Base-by-base conservation (phyloP, 1,140 invertebrate genomes). In the Eurosta solidaginis region DNA sequence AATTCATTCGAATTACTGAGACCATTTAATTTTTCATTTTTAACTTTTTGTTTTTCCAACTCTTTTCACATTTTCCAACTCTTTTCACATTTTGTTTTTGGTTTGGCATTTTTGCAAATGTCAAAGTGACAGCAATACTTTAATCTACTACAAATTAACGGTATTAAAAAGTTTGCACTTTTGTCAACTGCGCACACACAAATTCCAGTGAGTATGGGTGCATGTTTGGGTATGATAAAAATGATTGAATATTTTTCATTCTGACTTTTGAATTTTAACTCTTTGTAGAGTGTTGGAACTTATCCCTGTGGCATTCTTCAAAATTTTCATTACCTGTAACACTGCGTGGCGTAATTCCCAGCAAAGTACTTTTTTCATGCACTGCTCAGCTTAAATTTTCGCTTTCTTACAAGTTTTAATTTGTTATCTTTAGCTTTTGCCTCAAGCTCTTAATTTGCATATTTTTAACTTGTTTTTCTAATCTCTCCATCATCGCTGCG, bases 81-180 rank as follows among this genome's bases (percentile, higher is more conserved):
- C 27, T 25, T 10, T 1, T 47, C n/a, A 17, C 45, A 47, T 9
- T 47, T 47, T 68, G 14, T 20, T 36, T 68, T 68, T 42, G 33
- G 27, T 22, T 20, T 9, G 59, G 10, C 59, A 40, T 68, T 68
- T 68, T 68, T 22, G 59, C 29, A 20, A 68, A 68, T 68, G 59
- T 68, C 59, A 68, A 40, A 68, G 59, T 68, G 59, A 17, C 27
- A 40, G 33, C 33, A 68, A 68, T 68, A 68, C 59, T 68, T 68
- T 68, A 42, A 68, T 68, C 59, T 68, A n/a, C 59, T 33, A 68
- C 59, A 68, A 68, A 68, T 68, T 68, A 68, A 68, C 59, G 59
- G 59, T 40, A 68, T 68, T 68, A 68, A 68, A 68, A 68, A 68
- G 59, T 68, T 68, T 68, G 33, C 59, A 40, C 59, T 68, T 22